A percentile compares a stretch with the other conserved stretches of the same genome.
Evolutionary conservation across 2,797 vertebrate genomes (phyloP).

Genomic region (Tiaroga cobitis): DNA sequence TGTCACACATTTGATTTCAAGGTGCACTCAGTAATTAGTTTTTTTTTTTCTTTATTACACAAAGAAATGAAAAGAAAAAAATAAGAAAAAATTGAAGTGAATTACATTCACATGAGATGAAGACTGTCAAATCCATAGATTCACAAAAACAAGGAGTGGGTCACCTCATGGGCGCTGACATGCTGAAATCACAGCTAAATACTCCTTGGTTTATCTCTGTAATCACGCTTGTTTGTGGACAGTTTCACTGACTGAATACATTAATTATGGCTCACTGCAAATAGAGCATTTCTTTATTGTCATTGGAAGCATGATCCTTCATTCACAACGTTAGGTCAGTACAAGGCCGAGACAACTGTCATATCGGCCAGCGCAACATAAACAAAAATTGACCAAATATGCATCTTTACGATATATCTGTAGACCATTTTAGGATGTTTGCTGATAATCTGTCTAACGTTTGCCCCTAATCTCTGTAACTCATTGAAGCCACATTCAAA

Average conservation of each 20-base stretch:
- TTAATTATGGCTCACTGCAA: slow-evolving; percentile 2
- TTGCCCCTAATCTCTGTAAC: background rate
- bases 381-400: background rate
- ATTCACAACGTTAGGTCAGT: background rate
- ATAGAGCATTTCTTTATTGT: background rate
- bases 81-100: background rate
- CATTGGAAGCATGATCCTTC: background rate
- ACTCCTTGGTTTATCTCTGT: background rate
- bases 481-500: background rate
- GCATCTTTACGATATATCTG: background rate
- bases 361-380: background rate
- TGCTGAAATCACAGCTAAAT: slow-evolving; percentile 11
- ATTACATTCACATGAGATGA: background rate
- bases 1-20: background rate
- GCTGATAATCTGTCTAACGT: background rate
- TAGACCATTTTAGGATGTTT: background rate
- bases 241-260: slow-evolving; percentile 2
- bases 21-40: background rate
- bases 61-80: background rate
- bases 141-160: background rate
- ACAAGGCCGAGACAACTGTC: background rate
- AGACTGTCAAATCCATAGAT: background rate
- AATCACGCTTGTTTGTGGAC: background rate
- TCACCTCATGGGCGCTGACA: background rate
- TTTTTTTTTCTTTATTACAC: background rate